phyloP scores from a whole-genome alignment of 2,888 invertebrate species.

The Argyresthia albistria region DNA sequence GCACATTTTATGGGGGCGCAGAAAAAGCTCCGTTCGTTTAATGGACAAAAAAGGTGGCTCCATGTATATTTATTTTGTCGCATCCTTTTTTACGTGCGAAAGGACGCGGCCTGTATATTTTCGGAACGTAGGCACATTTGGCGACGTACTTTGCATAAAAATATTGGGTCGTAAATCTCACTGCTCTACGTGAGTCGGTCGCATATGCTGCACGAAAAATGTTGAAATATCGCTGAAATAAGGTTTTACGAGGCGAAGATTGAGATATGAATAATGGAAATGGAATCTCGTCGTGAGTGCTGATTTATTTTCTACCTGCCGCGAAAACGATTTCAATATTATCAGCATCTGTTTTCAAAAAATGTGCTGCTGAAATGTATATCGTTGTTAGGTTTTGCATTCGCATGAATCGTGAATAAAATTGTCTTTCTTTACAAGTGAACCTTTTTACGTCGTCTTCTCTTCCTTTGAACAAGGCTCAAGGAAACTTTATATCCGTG shows the following conservation, averaged over 20 bases:
- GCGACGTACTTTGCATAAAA: slow-evolving; percentile 69
- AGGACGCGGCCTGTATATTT: slow-evolving; percentile 39
- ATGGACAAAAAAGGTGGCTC: slow-evolving; percentile 71
- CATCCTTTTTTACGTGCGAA: slow-evolving; percentile 68
- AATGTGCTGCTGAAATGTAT: not conserved
- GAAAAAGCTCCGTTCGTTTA: slow-evolving; percentile 61
- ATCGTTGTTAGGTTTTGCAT: not conserved
- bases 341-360: not conserved
- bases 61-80: slow-evolving; percentile 70
- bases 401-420: not conserved
- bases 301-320: not conserved
- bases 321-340: no score
- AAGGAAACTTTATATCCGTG: slow-evolving; percentile 28
- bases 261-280: slow-evolving; percentile 16
- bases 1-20: slow-evolving; percentile 67
- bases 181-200: slow-evolving; percentile 44
- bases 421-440: not conserved
- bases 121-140: slow-evolving; percentile 63
- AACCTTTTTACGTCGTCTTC: not conserved
- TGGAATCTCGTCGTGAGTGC: slow-evolving; percentile 1
- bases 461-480: not conserved
- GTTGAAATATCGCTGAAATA: slow-evolving; percentile 49
- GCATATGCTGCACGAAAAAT: slow-evolving; percentile 52
- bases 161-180: slow-evolving; percentile 66
- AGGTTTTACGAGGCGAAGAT: slow-evolving; percentile 42